Base-by-base conservation (phyloP, 35 echinoderm and acorn worm genomes). In the Nesometra sesokonis region DNA sequence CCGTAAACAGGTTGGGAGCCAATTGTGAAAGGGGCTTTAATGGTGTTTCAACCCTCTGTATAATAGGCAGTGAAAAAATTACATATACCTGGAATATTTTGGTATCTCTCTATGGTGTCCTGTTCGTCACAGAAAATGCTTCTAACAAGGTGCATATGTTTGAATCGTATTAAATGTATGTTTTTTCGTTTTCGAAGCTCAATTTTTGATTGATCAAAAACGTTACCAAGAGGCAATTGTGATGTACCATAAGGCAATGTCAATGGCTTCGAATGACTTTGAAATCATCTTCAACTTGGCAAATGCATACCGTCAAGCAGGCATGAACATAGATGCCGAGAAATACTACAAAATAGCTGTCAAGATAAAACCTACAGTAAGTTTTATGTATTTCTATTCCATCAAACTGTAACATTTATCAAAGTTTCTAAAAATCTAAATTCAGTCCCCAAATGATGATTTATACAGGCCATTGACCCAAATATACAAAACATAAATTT, bases 221-320 rank as follows among this genome's bases (percentile, higher is more conserved):
- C 83, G 86, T 30, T 85, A 90, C 84, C 29, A 40, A 19, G 87
- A 88, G 78, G 96, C 96, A 0, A 77, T 90, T 9, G 77, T 86
- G 17, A 77, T 90, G 40, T 99, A 90, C 82, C 88, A 86, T 30
- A 87, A 38, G 34, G 92, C 96, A 30, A 85, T 90, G 35, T 43
- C 81, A 31, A 82, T 94, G 38, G 86, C 88, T 57, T 80, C 90
- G 0, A 67, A 99, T 36, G 96, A 99, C 82, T 94, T 93, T 90
- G 96, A 99, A 47, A 90, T 94, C 27, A 86, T 93, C 82, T 99
- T 99, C 79, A 99, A 99, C 67, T 87, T 93, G 13, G 96, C 96
- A 29, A 99, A 99, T 82, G 85, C 96, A 33, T 84, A 94, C 36
- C 79, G 96, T 27, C 96, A 99, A 40, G 90, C 87, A 35, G 88